These are phyloP conservation scores for Autographa pulchrina DNA, from an alignment of 2,888 invertebrate genomes.

Conservation along the genomic window DNA sequence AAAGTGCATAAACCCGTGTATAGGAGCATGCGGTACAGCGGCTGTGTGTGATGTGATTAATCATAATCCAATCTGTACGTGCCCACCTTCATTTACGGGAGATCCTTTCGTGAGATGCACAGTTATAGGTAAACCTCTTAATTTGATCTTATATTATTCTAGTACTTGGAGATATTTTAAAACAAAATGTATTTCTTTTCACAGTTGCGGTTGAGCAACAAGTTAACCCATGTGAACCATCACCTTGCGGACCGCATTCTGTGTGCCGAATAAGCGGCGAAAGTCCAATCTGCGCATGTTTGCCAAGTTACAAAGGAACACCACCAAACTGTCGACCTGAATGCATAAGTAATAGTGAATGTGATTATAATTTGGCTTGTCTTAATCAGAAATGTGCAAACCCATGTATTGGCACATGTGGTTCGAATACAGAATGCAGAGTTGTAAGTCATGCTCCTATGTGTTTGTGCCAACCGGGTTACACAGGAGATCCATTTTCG, in stretches of 20 bases:
- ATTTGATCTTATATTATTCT: neutral
- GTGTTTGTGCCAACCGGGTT: conserved; percentile 92
- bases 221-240: conserved; percentile 91
- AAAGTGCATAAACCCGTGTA: conserved; percentile 94
- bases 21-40: conserved; percentile 93
- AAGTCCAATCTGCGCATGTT: conserved; percentile 93
- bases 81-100: conserved; percentile 92
- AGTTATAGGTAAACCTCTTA: conserved; percentile 75
- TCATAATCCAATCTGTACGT: conserved; percentile 94
- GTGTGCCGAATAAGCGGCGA: conserved; percentile 92
- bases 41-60: conserved; percentile 93
- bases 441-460: conserved; percentile 93
- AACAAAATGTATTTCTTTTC: conserved; percentile 42
- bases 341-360: conserved; percentile 94
- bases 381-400: conserved; percentile 93
- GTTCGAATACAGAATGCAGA: conserved; percentile 92
- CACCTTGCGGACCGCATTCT: conserved; percentile 94
- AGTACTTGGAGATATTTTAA: neutral
- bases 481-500: conserved; percentile 93
- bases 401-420: conserved; percentile 93
- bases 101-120: conserved; percentile 93
- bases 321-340: conserved; percentile 95
- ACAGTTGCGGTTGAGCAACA: conserved; percentile 72
- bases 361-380: conserved; percentile 92
- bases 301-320: conserved; percentile 91